Evolutionary conservation across 2,888 invertebrate species (phyloP), one percentile per base, ranked within the genome.

Genomic region (Calameuta filiformis): DNA sequence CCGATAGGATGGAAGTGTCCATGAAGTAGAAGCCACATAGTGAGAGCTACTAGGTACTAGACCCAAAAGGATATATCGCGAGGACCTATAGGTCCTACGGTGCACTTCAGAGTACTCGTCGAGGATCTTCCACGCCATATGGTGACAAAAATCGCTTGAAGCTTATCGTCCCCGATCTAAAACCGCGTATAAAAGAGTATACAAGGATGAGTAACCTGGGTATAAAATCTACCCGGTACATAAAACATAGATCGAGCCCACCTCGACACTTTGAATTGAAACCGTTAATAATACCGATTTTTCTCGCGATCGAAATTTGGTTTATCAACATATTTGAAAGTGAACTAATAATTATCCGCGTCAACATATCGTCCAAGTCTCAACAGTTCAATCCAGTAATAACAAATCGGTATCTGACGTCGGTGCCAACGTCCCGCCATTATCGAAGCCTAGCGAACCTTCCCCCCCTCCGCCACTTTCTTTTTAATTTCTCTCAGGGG

Each of bases 1-100:
- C 73, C 73, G 76, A 81, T 81, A 73, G 76, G 71, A 77, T 74
- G 78, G 56, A 75, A 69, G 68, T 37, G 34, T 75, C 75, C 80
- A 37, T 75, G 69, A 77, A 76, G 76, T 76, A 78, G 75, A 75
- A 75, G 76, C 71, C 76, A 69, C 71, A 77, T n/a, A 71, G 76
- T 68, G 78, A 78, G 75, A 76, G 35, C 56, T 23, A 35, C 35
- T 12, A 12, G 35, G 35, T 56, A 56, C 15, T 56, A 56, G 56
- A 56, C 23, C 56, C 9, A 56, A 56, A 56, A 56, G 56, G 23
- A 56, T 56, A 56, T 56, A 56, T 56, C 56, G 23, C 23, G 23
- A 56, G 56, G 56, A 56, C 56, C 71, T 12, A 71, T 33, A 56
- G 23, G 23, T 15, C 56, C 71, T 71, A 71, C 11, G 12, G 12